Conservation (phyloP, 2,888 invertebrate genomes). For the Thera obeliscata region DNA sequence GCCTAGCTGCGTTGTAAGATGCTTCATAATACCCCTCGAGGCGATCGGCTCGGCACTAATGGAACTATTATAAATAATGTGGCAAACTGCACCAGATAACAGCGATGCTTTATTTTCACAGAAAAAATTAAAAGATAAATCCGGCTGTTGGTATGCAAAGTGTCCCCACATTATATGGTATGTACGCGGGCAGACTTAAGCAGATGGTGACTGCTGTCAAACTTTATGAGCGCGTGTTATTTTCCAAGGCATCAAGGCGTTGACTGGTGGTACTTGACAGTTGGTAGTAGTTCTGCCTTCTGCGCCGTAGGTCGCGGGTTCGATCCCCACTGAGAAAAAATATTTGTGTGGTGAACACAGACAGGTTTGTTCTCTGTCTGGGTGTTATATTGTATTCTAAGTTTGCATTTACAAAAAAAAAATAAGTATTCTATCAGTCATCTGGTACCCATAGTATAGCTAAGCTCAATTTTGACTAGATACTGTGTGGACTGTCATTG, state of each 20-base stretch:
- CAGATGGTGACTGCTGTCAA: slow-evolving; percentile 34
- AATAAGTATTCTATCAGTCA: too few species aligned
- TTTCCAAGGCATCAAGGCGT: neutral
- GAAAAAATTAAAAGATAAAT: slow-evolving; percentile 29
- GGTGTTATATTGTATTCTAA: too few species aligned
- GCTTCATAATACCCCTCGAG: slow-evolving; percentile 43
- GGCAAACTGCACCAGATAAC: slow-evolving; percentile 28
- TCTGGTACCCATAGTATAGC: too few species aligned
- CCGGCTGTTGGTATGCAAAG: slow-evolving; percentile 43
- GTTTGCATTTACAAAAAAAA: too few species aligned
- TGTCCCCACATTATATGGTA: slow-evolving; percentile 38
- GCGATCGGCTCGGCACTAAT: slow-evolving; percentile 43
- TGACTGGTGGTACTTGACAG: too few species aligned
- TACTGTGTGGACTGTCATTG: too few species aligned
- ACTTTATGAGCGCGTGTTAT: neutral
- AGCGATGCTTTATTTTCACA: slow-evolving; percentile 17
- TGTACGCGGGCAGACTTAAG: slow-evolving; percentile 31
- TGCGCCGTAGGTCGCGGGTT: too few species aligned
- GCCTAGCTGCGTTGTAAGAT: slow-evolving; percentile 53
- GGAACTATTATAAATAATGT: slow-evolving; percentile 42
- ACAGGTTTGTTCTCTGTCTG: too few species aligned
- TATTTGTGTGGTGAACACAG: too few species aligned
- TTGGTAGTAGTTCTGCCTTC: too few species aligned
- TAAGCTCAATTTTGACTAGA: too few species aligned
- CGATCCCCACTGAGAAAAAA: too few species aligned